These are phyloP conservation scores for Amphiura filiformis DNA, from an alignment of 35 echinoderm and acorn worm species.

Conservation along the genomic window DNA sequence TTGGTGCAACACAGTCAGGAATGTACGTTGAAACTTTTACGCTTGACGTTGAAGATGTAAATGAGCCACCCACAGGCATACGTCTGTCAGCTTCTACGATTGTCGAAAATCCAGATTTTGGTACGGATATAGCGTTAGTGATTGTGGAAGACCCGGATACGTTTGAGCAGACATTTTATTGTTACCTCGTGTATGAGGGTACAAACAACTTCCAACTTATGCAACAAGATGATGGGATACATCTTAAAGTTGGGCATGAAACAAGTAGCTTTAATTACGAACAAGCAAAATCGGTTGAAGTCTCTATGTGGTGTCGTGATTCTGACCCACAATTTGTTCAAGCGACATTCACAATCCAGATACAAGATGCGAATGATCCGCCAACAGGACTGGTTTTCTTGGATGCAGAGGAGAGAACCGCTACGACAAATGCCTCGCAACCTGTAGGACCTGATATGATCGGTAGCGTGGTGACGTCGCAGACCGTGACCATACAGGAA, in stretches of 20 bases:
- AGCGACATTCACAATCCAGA: slow-evolving; percentile 18
- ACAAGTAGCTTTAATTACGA: slow-evolving; percentile 26
- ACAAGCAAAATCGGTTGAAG: background rate
- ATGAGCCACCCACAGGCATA: slow-evolving; percentile 32
- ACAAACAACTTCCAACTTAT: slow-evolving; percentile 7
- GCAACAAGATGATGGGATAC: background rate
- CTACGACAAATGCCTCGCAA: background rate
- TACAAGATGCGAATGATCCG: slow-evolving; percentile 27
- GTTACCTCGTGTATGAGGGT: slow-evolving; percentile 2
- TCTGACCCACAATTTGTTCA: background rate
- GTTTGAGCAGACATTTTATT: slow-evolving; percentile 12
- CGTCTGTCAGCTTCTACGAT: background rate
- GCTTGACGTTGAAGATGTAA: slow-evolving; percentile 29
- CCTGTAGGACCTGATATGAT: background rate
- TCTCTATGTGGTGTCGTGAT: slow-evolving; percentile 39
- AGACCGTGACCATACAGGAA: slow-evolving; percentile 23
- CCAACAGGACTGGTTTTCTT: slow-evolving; percentile 36
- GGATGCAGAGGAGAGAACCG: background rate
- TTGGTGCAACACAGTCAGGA: background rate
- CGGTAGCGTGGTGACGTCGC: slow-evolving; percentile 23
- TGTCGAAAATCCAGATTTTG: background rate
- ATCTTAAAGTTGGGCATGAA: slow-evolving; percentile 15
- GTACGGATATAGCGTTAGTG: slow-evolving; percentile 4
- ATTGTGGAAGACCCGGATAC: slow-evolving; percentile 21
- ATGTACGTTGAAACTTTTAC: slow-evolving; percentile 25